Conservation (phyloP, 1,140 invertebrate species). For the Lordiphosa mommai region DNA sequence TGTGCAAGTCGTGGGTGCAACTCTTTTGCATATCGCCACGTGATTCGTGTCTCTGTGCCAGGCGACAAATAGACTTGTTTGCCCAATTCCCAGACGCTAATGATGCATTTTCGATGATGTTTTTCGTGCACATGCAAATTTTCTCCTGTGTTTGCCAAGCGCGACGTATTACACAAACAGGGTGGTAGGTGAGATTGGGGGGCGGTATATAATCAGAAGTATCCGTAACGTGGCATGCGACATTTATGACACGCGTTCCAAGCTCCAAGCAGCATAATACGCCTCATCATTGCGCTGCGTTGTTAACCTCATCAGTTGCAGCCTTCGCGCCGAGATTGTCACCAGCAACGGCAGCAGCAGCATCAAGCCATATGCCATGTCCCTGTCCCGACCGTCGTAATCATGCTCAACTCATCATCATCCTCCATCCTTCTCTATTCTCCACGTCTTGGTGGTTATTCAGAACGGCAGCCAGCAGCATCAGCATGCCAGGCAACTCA, state of each 20-base stretch:
- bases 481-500: slow-evolving; percentile 34
- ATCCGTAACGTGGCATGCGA: slow-evolving; percentile 69
- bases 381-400: slow-evolving; percentile 10
- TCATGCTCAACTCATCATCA: slow-evolving; percentile 39
- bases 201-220: slow-evolving; percentile 49
- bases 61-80: slow-evolving; percentile 75
- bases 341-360: slow-evolving; percentile 11
- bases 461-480: slow-evolving; percentile 28
- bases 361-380: slow-evolving; percentile 11
- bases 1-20: slow-evolving; percentile 16
- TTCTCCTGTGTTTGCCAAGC: slow-evolving; percentile 29
- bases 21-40: slow-evolving; percentile 61
- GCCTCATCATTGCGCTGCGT: slow-evolving; percentile 62
- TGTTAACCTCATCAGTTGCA: slow-evolving; percentile 68
- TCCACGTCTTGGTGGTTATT: slow-evolving; percentile 20
- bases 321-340: slow-evolving; percentile 43
- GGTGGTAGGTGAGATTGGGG: background rate
- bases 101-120: slow-evolving; percentile 72
- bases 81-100: slow-evolving; percentile 71
- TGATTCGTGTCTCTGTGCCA: slow-evolving; percentile 40
- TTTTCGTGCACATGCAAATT: slow-evolving; percentile 64
- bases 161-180: slow-evolving; percentile 29
- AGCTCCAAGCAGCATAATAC: slow-evolving; percentile 57
- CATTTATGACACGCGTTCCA: slow-evolving; percentile 64
- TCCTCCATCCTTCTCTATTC: slow-evolving; percentile 1